phyloP scores from a whole-genome alignment of 2,888 invertebrate genomes.

The Drosophila stalkeri region DNA sequence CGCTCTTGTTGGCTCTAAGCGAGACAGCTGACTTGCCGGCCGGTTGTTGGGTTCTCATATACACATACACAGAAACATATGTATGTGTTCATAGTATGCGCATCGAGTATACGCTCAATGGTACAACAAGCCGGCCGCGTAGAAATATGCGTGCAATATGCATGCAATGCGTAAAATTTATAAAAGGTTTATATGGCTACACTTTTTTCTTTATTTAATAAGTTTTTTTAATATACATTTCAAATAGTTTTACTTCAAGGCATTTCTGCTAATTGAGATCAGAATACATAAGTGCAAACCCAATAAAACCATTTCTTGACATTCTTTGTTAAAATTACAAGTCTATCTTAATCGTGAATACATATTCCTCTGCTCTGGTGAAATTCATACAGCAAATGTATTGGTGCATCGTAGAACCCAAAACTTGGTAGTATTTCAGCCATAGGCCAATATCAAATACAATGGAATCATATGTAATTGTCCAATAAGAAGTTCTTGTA shows the following conservation, averaged over 20 bases:
- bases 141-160: not conserved
- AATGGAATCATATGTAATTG: constrained; percentile 50
- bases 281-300: not conserved
- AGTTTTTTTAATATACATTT: not conserved
- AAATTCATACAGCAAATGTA: constrained; percentile 55
- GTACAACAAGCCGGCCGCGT: not conserved
- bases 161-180: not conserved
- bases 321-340: not conserved
- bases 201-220: not conserved
- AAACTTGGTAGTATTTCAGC: constrained; percentile 33
- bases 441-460: constrained; percentile 30
- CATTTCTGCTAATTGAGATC: not conserved
- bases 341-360: constrained; percentile 20
- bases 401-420: constrained; percentile 50
- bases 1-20: constrained; percentile 10
- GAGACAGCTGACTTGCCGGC: constrained; percentile 34
- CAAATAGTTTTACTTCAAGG: not conserved
- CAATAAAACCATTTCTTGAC: not conserved
- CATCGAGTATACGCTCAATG: constrained; percentile 49
- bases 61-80: constrained; percentile 3
- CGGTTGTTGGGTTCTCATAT: constrained; percentile 21
- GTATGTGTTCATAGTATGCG: not conserved
- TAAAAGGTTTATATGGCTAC: not conserved
- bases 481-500: constrained; percentile 28
- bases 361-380: constrained; percentile 54